Percentiles rank a stretch among this genome's conserved stretches.
These are phyloP conservation scores for Eueides isabella DNA, from an alignment of 1,140 invertebrate genomes.

Conservation along the genomic window DNA sequence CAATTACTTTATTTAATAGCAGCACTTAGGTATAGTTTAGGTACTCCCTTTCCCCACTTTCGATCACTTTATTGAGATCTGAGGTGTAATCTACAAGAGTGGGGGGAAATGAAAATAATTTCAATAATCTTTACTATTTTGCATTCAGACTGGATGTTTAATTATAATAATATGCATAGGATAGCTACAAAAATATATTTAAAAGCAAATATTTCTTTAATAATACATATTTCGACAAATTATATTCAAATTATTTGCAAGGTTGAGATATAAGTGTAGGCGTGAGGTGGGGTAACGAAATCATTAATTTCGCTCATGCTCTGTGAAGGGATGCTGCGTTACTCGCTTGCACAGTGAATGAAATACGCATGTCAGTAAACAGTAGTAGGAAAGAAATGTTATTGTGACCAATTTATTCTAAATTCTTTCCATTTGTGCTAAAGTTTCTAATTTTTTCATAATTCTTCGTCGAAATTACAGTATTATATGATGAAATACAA, in stretches of 20 bases:
- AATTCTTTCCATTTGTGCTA: not conserved
- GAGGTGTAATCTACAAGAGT: no score
- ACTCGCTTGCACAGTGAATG: slow-evolving; percentile 32
- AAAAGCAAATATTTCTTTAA: no score
- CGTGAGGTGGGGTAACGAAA: slow-evolving; percentile 53
- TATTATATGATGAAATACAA: slow-evolving; percentile 65
- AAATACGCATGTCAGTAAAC: slow-evolving; percentile 37
- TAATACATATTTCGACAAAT: no score
- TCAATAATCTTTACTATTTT: no score
- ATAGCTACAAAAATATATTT: no score
- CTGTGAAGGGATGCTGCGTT: slow-evolving; percentile 69
- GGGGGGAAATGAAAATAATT: no score
- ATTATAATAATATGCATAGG: no score
- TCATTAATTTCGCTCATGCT: slow-evolving; percentile 78
- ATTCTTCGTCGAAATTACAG: slow-evolving; percentile 15
- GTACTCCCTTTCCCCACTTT: no score
- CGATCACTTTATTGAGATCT: no score
- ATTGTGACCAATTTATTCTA: slow-evolving; percentile 24
- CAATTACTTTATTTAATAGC: no score
- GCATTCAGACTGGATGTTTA: no score
- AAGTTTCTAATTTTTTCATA: not conserved
- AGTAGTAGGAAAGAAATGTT: slow-evolving; percentile 47
- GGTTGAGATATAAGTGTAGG: slow-evolving; percentile 6
- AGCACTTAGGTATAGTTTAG: no score
- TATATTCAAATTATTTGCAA: not conserved